These are phyloP conservation scores for Proteles cristata DNA, from an alignment of 2,113 vertebrate species.

Conservation along the genomic window DNA sequence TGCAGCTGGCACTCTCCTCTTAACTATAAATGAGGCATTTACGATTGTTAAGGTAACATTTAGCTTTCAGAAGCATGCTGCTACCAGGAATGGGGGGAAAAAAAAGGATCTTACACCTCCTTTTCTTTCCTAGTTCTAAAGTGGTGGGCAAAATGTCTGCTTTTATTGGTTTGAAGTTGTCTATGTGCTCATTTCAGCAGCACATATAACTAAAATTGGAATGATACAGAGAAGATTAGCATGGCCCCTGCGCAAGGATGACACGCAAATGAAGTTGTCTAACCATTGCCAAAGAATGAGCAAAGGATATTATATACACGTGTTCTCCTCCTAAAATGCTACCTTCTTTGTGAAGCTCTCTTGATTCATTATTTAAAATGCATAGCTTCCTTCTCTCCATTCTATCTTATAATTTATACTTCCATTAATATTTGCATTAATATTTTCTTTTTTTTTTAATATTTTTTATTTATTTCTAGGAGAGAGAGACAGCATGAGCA, in stretches of 20 bases:
- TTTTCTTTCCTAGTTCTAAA: slow-evolving; percentile 39
- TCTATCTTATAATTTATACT: background rate
- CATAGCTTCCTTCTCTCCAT: background rate
- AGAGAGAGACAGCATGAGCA: too few relatives aligned
- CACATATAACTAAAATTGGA: too few relatives aligned
- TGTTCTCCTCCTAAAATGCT: slow-evolving; percentile 19
- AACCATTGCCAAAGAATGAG: slow-evolving; percentile 1
- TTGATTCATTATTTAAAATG: background rate
- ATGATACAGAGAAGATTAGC: too few relatives aligned
- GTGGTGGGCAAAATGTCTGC: slow-evolving; percentile 5
- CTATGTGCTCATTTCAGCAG: background rate
- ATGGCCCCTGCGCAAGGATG: too few relatives aligned
- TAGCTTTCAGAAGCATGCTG: slow-evolving; percentile 23
- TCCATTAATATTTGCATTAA: slow-evolving; percentile 22
- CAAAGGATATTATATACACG: slow-evolving; percentile 15
- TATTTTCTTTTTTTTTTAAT: too few relatives aligned
- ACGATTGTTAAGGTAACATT: background rate
- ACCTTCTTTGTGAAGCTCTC: background rate
- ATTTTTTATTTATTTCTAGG: too few relatives aligned
- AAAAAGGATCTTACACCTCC: background rate
- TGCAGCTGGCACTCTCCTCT: background rate
- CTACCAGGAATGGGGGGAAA: background rate
- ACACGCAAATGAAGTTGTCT: background rate
- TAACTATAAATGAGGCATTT: background rate
- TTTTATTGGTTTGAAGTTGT: background rate